phyloP scores from a whole-genome alignment of 2,113 vertebrate species.

The Alaudala cheleensis region DNA sequence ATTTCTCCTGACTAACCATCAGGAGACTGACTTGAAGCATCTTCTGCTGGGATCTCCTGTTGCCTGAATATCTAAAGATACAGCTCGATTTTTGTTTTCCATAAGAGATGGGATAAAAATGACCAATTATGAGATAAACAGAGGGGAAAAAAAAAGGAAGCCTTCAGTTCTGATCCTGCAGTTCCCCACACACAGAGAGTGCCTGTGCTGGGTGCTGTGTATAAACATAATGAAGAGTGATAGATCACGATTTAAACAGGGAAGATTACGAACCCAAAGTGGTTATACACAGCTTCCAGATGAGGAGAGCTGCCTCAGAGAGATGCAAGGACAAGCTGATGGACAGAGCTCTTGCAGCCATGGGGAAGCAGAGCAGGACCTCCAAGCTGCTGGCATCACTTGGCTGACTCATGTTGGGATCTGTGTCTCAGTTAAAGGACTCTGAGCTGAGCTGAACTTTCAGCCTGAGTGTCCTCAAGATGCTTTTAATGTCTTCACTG shows the following conservation, averaged over 20 bases:
- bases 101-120: background rate
- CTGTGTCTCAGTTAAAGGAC: background rate
- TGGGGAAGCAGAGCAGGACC: background rate
- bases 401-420: background rate
- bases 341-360: background rate
- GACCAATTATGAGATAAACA: background rate
- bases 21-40: constrained; percentile 24
- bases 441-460: background rate
- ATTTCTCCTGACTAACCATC: constrained; percentile 38
- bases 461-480: background rate
- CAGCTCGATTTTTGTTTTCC: background rate
- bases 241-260: background rate
- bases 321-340: background rate
- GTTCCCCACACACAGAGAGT: fast-evolving
- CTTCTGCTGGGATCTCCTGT: constrained; percentile 8
- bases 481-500: background rate
- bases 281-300: background rate
- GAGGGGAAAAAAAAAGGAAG: fast-evolving
- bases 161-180: background rate
- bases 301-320: background rate
- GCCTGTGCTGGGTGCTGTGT: background rate
- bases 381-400: background rate
- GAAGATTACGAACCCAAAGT: background rate
- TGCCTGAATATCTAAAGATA: background rate
- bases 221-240: background rate